Base-by-base conservation (phyloP, 1,140 invertebrate species). In the Vanessa tameamea region DNA sequence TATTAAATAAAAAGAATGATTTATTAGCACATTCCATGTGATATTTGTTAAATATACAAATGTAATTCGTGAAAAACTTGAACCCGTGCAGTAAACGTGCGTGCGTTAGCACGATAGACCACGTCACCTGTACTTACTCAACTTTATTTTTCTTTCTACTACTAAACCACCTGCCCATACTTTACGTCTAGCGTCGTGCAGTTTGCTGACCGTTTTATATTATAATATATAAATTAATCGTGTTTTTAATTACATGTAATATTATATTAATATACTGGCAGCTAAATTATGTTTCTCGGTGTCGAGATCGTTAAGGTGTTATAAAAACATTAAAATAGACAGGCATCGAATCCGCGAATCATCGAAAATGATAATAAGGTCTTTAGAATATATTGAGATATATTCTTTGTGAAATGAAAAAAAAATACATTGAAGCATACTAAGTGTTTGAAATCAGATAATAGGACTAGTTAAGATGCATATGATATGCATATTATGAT, bases 221-320 rank as follows among this genome's bases (percentile, higher is more conserved):
- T 57, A 57, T 16, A 23, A 57, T 57, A 57, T 57, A 57, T 23
- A 57, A 23, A 23, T 57, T 57, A 57, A 57, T 57, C 11, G 16
- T 26, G 53, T 23, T 57, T 23, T 57, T 57, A 57, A 57, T 57
- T 57, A 57, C 53, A 57, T 20, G 53, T 16, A 57, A 57, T 16
- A 57, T 57, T 23, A 12, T 23, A 43, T 43, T 43, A 43, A 43
- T 43, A 9, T 26, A 57, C 11, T 23, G 53, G 6, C 16, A 23
- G 53, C 13, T 23, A 57, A 57, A 23, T 57, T 57, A 23, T 15
- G 48, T 50, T 57, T 12, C 9, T 23, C 20, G 23, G 53, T 57
- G 53, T 57, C 16, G 15, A 14, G 53, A 23, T 53, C 51, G 15
- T 53, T 53, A 53, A 43, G 7, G 37, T 43, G 37, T 9, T 9